These are phyloP conservation scores for Aphelocoma californica DNA, from an alignment of 2,797 vertebrate species.

Conservation along the genomic window DNA sequence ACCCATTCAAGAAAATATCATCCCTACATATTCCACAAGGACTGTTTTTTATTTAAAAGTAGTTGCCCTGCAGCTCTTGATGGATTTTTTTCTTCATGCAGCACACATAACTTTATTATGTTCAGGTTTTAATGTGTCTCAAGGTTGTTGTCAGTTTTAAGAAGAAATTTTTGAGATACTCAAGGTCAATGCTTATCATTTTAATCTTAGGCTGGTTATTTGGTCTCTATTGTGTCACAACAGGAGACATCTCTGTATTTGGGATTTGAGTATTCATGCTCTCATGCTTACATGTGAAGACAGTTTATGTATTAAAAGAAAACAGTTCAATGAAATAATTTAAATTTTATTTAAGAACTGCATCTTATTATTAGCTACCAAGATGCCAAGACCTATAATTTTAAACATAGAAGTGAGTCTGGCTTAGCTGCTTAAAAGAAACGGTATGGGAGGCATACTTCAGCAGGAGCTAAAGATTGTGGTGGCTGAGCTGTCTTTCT, in stretches of 20 bases:
- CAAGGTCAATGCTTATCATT: neutral
- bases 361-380: neutral
- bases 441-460: accelerated
- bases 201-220: neutral
- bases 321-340: neutral
- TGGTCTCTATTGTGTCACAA: neutral
- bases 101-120: neutral
- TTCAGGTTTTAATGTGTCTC: neutral
- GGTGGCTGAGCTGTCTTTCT: neutral
- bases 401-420: neutral
- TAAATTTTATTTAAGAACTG: neutral
- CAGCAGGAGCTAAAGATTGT: neutral
- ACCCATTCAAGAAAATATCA: neutral
- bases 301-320: neutral
- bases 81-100: neutral
- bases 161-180: neutral
- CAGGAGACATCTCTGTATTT: neutral
- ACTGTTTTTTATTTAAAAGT: neutral
- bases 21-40: neutral
- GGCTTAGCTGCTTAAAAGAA: neutral
- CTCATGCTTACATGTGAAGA: neutral
- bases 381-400: neutral
- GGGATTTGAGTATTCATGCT: neutral
- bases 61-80: neutral
- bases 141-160: neutral